A percentile compares a stretch with the other conserved stretches of the same genome.
Conservation (phyloP, 2,888 invertebrate genomes). For the Branchellion lobata region DNA sequence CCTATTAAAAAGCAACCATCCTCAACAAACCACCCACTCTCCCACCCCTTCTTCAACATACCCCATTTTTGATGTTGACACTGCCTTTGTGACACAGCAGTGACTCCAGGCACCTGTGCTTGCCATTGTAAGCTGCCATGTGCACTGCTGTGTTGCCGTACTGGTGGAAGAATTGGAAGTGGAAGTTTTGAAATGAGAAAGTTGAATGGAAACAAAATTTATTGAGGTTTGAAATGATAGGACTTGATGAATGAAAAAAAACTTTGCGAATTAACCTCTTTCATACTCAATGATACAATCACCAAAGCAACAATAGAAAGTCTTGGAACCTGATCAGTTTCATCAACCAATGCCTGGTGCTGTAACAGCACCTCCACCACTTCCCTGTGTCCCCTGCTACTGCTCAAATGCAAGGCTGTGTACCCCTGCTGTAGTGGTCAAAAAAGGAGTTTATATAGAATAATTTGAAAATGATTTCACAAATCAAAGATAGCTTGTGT, state of each 20-base stretch:
- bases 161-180: slow-evolving; percentile 64
- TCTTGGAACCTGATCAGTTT: slow-evolving; percentile 76
- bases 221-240: too few species aligned
- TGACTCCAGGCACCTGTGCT: slow-evolving; percentile 77
- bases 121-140: slow-evolving; percentile 92
- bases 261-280: too few species aligned
- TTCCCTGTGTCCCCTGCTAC: slow-evolving; percentile 79
- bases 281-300: too few species aligned
- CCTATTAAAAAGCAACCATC: too few species aligned
- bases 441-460: too few species aligned
- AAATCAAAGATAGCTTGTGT: too few species aligned
- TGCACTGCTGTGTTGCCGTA: slow-evolving; percentile 91
- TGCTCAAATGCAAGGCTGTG: slow-evolving; percentile 76
- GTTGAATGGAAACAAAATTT: too few species aligned
- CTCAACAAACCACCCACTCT: too few species aligned
- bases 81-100: slow-evolving; percentile 71
- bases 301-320: too few species aligned
- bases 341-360: slow-evolving; percentile 71
- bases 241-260: too few species aligned
- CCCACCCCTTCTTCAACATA: too few species aligned
- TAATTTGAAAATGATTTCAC: too few species aligned
- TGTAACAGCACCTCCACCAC: slow-evolving; percentile 73
- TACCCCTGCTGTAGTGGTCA: slow-evolving; percentile 68
- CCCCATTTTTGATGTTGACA: slow-evolving; percentile 59
- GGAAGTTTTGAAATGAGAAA: background rate